A percentile compares a stretch with the other conserved stretches of the same genome.
phyloP scores from a whole-genome alignment of 2,888 invertebrate species.

The Metalampra italica region DNA sequence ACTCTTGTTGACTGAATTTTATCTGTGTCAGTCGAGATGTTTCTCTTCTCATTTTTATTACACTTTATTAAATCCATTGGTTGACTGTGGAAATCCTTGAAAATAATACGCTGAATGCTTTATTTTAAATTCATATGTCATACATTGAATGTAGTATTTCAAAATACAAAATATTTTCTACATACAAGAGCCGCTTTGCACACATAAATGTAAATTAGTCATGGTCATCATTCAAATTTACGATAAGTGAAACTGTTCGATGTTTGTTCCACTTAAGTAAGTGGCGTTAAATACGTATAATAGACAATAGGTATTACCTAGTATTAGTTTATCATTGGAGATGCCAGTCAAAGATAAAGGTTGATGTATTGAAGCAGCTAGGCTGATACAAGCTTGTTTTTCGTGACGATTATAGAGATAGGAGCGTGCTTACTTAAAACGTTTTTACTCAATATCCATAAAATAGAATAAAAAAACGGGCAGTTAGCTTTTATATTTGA shows the following conservation, averaged over 20 bases:
- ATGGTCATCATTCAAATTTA: neutral
- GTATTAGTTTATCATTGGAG: conserved; percentile 11
- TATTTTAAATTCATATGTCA: neutral
- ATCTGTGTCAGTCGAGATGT: too few species aligned
- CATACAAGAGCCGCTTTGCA: neutral
- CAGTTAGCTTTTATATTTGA: too few species aligned
- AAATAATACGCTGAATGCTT: neutral
- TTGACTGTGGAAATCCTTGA: neutral
- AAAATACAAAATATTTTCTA: neutral
- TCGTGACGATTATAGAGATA: conserved; percentile 6
- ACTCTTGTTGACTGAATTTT: too few species aligned
- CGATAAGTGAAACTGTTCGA: neutral
- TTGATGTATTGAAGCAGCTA: conserved; percentile 44
- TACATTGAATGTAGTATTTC: neutral
- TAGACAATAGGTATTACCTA: neutral
- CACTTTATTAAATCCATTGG: neutral
- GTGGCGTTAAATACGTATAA: neutral
- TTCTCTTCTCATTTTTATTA: neutral
- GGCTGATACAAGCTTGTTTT: conserved; percentile 24
- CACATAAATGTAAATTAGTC: neutral
- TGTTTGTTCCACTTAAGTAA: neutral
- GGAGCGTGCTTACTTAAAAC: neutral
- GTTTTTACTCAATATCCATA: too few species aligned
- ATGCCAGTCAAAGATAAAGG: conserved; percentile 42
- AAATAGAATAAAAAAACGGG: too few species aligned